phyloP scores from a whole-genome alignment of 1,140 invertebrate genomes.

The Musca vetustissima region DNA sequence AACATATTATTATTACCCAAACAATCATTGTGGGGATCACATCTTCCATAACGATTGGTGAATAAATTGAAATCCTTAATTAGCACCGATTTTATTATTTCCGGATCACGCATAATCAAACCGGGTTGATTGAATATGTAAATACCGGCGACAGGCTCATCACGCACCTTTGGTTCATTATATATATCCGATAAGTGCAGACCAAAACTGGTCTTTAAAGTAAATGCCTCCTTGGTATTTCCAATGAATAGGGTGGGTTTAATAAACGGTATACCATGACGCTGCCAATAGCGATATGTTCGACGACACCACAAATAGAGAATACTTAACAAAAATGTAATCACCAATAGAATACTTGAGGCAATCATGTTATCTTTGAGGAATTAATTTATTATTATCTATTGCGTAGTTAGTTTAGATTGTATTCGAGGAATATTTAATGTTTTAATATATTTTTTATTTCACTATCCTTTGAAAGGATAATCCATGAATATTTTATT shows the following conservation, averaged over 20 bases:
- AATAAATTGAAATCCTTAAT: slow-evolving; percentile 58
- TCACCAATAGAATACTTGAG: neutral
- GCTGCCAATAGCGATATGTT: slow-evolving; percentile 46
- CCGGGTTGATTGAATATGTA: slow-evolving; percentile 55
- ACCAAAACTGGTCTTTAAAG: slow-evolving; percentile 37
- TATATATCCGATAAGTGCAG: slow-evolving; percentile 43
- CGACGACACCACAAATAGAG: slow-evolving; percentile 24
- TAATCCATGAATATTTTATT: too few species aligned
- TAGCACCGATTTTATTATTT: slow-evolving; percentile 59
- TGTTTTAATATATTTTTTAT: too few species aligned
- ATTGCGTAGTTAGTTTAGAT: too few species aligned
- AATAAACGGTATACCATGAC: slow-evolving; percentile 44
- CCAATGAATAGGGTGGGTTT: slow-evolving; percentile 41
- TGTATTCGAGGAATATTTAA: too few species aligned
- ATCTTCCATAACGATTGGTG: slow-evolving; percentile 39
- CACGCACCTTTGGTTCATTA: slow-evolving; percentile 33
- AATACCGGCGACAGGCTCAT: slow-evolving; percentile 54
- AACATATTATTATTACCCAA: slow-evolving; percentile 47
- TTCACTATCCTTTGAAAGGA: too few species aligned
- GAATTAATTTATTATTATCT: too few species aligned
- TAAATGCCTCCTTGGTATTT: slow-evolving; percentile 38
- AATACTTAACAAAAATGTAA: neutral
- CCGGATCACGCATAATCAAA: slow-evolving; percentile 58
- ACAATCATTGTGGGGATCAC: slow-evolving; percentile 42
- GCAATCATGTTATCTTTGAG: slow-evolving; percentile 10